Conservation (phyloP, 2,797 vertebrate genomes). For the Sebastes oblongus region DNA sequence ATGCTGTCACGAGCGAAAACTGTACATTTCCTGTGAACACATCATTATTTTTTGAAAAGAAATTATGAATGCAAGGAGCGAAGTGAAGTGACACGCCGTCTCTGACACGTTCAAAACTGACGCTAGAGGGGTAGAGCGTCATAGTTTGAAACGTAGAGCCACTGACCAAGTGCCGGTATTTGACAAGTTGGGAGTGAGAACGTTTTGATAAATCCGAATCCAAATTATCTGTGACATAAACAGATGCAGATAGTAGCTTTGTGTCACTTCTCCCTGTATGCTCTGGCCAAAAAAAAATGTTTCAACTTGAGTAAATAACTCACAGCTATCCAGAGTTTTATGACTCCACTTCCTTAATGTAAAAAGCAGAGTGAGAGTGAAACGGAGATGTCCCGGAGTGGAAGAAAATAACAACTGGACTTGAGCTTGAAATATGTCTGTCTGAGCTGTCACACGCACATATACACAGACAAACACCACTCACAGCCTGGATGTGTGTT, state of each 20-base stretch:
- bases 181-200: neutral
- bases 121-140: neutral
- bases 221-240: neutral
- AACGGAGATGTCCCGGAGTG: neutral
- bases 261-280: neutral
- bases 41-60: neutral
- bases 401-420: slow-evolving; percentile 18
- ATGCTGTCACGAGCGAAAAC: accelerated
- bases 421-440: slow-evolving; percentile 33
- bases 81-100: neutral
- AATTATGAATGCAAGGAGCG: neutral
- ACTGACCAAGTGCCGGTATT: neutral
- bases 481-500: slow-evolving; percentile 28
- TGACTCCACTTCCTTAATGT: neutral
- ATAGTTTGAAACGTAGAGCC: neutral
- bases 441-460: slow-evolving; percentile 34
- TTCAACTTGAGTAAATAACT: neutral
- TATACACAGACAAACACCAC: slow-evolving; percentile 1
- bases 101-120: neutral
- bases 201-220: neutral
- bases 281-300: neutral
- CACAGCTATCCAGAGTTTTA: neutral
- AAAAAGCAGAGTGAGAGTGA: slow-evolving; percentile 6
- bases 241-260: neutral
- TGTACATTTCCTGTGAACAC: no score